phyloP scores from a whole-genome alignment of 2,888 invertebrate genomes.

The Macrostomum cliftonense region DNA sequence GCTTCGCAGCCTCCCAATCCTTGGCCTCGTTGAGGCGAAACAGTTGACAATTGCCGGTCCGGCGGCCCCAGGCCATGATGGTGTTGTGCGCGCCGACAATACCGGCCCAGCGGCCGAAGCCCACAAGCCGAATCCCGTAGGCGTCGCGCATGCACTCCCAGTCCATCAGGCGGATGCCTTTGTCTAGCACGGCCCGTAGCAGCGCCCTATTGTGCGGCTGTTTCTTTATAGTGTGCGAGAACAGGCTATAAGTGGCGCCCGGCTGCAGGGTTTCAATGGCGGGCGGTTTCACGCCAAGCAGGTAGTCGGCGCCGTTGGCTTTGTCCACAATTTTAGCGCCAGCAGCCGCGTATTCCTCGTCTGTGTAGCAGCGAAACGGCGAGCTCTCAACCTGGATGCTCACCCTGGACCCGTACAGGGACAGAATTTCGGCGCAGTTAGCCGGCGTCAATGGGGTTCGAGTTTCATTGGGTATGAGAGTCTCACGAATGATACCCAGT shows the following conservation, averaged over 20 bases:
- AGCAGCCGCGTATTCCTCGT: constrained; percentile 52
- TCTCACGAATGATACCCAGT: not conserved
- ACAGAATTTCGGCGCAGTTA: not conserved
- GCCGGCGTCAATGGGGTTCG: not conserved
- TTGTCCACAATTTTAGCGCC: constrained; percentile 79
- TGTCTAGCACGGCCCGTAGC: constrained; percentile 71
- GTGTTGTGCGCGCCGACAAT: constrained; percentile 6
- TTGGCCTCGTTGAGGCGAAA: not conserved
- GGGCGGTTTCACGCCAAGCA: constrained; percentile 81
- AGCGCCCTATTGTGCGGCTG: constrained; percentile 85
- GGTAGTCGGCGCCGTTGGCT: constrained; percentile 72
- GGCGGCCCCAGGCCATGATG: not conserved
- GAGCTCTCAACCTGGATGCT: not conserved
- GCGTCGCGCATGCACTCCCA: not conserved
- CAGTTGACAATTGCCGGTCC: not conserved
- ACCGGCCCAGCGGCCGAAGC: not conserved
- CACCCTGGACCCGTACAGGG: not conserved
- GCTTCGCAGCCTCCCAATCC: not conserved
- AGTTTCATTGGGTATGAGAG: not conserved
- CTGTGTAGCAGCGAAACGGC: not conserved
- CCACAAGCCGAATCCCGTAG: not conserved
- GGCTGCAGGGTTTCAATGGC: constrained; percentile 68
- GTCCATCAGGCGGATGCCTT: constrained; percentile 13
- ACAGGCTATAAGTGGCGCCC: constrained; percentile 82
- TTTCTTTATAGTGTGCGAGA: constrained; percentile 90